Evolutionary conservation across 2,113 vertebrate genomes (phyloP).

Genomic region (Anarrhichthys ocellatus): DNA sequence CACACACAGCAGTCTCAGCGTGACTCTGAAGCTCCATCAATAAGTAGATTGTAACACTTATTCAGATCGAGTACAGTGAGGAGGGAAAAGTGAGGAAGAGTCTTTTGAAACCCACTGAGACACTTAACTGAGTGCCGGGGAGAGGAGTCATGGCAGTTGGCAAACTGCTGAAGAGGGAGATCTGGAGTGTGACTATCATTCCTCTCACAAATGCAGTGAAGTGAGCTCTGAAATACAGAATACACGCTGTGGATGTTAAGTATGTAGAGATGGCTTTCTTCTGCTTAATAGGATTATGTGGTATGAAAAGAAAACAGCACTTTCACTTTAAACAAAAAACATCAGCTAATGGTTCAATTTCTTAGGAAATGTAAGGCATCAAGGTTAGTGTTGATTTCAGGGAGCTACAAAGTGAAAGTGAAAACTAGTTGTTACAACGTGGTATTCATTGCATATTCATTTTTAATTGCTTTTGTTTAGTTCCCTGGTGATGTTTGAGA

Average conservation of each 20-base stretch:
- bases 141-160: constrained; percentile 45
- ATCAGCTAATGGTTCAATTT: neutral
- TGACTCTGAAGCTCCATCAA: constrained; percentile 50
- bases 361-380: neutral
- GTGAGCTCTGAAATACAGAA: constrained; percentile 19
- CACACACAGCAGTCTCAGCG: constrained; percentile 26
- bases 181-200: constrained; percentile 49
- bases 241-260: neutral
- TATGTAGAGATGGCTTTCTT: neutral
- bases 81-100: constrained; percentile 35
- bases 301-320: neutral
- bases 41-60: constrained; percentile 51
- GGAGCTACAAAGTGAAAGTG: neutral
- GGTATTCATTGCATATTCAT: neutral
- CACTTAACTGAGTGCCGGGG: constrained; percentile 50
- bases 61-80: constrained; percentile 35
- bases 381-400: neutral
- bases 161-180: constrained; percentile 52
- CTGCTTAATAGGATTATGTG: neutral
- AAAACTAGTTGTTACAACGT: neutral
- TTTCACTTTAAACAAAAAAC: neutral
- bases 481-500: neutral
- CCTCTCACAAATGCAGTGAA: constrained; percentile 16
- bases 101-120: constrained; percentile 64
- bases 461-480: neutral